A percentile compares a stretch with the other conserved stretches of the same genome.
phyloP scores from a whole-genome alignment of 2,888 invertebrate genomes.

The Pollenia amentaria region DNA sequence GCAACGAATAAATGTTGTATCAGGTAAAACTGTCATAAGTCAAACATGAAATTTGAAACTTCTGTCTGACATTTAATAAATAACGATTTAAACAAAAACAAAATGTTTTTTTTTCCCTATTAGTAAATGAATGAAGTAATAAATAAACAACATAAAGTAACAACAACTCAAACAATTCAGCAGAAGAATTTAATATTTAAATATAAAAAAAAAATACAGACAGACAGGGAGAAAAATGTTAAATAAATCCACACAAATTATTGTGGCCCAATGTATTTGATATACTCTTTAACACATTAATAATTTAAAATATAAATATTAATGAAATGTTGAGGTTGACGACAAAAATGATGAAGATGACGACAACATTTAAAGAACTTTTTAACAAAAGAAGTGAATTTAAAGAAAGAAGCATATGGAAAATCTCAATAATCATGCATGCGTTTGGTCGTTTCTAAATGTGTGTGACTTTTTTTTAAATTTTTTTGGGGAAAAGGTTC shows the following conservation, averaged over 20 bases:
- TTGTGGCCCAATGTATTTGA: slow-evolving; percentile 37
- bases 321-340: slow-evolving; percentile 52
- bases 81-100: slow-evolving; percentile 69
- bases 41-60: slow-evolving; percentile 76
- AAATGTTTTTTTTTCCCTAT: slow-evolving; percentile 12
- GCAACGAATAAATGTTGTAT: slow-evolving; percentile 54
- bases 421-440: slow-evolving; percentile 32
- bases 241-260: slow-evolving; percentile 31
- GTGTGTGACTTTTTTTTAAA: neutral
- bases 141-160: slow-evolving; percentile 35
- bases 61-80: slow-evolving; percentile 74
- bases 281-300: slow-evolving; percentile 63
- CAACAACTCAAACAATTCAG: slow-evolving; percentile 35
- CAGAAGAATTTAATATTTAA: slow-evolving; percentile 45
- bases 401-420: slow-evolving; percentile 36
- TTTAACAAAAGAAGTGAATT: neutral
- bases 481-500: slow-evolving; percentile 13
- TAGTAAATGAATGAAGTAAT: slow-evolving; percentile 42
- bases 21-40: slow-evolving; percentile 76
- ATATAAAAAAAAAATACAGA: neutral
- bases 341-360: slow-evolving; percentile 69
- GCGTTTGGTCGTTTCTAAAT: slow-evolving; percentile 33
- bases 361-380: slow-evolving; percentile 58
- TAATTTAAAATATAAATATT: slow-evolving; percentile 45
- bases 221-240: slow-evolving; percentile 21